Evolutionary conservation across 1,140 invertebrate species (phyloP), one percentile per base, ranked within the genome.

Genomic region (Atta cephalotes): DNA sequence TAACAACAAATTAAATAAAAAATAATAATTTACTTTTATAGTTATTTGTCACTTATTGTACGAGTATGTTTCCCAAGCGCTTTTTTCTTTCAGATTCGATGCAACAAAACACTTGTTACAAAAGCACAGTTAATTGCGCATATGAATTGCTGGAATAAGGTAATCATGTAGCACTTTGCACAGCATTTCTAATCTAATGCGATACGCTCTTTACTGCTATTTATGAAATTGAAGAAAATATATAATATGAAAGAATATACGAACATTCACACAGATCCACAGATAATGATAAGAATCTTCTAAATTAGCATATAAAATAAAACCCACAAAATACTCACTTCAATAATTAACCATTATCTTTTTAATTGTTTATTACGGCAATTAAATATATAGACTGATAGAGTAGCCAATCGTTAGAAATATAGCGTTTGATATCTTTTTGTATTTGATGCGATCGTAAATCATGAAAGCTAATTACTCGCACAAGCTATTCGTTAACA

Each of bases 1-100:
- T 51, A 51, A 51, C 9, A 66, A 66, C 10, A 35, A 66, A 66
- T 10, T 66, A 66, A 65, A 66, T 39, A 35, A 39, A 66, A 66
- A 66, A 35, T 35, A 66, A 66, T n/a, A 51, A 51, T 51, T 51
- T 51, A 49, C 12, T 51, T 66, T n/a, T 2, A 66, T n/a, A 18
- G 9, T 66, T 39, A 18, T 6, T 66, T 31, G 18, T 31, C 25
- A 4, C 1, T 16, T 6, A 4, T 45, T 51, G 6, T 0, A 25
- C 25, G 25, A 25, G 25, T 25, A 31, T 31, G 16, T 14, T 51
- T 51, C 0, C 39, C 10, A 45, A 16, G 14, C 3, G 16, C 14
- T 1, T 39, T 7, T 16, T n/a, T 0, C 16, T 35, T 2, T 66
- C 18, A 35, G 2, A 4, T 35, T 66, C 28, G 39, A 10, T 31